Base-by-base conservation (phyloP, 2,797 vertebrate species). In the Erpetoichthys calabaricus region DNA sequence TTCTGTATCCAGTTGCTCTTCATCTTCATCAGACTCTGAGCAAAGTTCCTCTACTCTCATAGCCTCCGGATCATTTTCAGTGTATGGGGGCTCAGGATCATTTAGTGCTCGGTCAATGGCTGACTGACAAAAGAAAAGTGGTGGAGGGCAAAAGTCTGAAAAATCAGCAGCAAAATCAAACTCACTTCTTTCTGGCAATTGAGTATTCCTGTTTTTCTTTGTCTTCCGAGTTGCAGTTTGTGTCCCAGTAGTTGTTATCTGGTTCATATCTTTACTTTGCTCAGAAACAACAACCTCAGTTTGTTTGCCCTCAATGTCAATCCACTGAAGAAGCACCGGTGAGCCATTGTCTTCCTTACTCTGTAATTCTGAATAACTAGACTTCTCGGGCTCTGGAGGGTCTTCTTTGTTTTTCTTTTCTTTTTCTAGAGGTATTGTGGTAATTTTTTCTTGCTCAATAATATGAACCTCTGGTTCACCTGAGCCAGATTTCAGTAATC, bases 141-240 rank as follows among this genome's bases (percentile, higher is more conserved):
- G 74, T 0, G 93, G 92, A 3, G 91, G 92, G 25, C 86, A 87
- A 65, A 90, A 86, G 2, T 69, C 59, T 9, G 74, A 77, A 43
- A 60, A 61, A 45, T 68, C 80, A 0, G 59, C 60, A n/a, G 70
- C 74, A n/a, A 72, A 67, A 25, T 54, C 10, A 51, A 59, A 56
- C 42, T 51, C 56, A 7, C n/a, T 43, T 9, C 63, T 61, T 8
- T 44, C 41, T 57, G 45, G 53, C 51, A 62, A 60, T 65, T 60
- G 42, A 5, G 41, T 5, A 45, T 45, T 63, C 42, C 51, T 65
- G 6, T 52, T 45, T 8, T 46, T 56, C 43, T 56, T 63, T 45
- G 47, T 61, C 58, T 10, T 59, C 54, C 10, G 9, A 5, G 42
- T 45, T 61, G 75, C 62, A 45, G 64, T 62, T 51, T 71, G 70